phyloP scores from a whole-genome alignment of 1,140 invertebrate genomes.

The Apis cerana region DNA sequence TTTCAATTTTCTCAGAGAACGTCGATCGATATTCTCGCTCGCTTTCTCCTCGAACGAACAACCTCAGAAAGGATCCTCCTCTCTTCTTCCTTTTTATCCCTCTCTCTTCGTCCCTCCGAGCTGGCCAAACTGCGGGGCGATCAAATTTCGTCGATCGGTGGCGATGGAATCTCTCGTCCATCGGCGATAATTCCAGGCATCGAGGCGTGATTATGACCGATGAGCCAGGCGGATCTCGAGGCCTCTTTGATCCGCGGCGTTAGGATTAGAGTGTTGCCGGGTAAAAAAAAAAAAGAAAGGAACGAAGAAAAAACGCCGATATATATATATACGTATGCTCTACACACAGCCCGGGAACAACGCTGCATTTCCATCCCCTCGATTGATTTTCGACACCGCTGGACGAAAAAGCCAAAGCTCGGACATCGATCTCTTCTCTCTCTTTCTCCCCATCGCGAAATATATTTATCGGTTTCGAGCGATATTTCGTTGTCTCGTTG shows the following conservation, averaged over 20 bases:
- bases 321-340: too few species aligned
- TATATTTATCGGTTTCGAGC: neutral
- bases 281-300: neutral
- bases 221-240: conserved; percentile 51
- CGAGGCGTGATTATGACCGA: conserved; percentile 56
- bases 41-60: neutral
- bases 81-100: too few species aligned
- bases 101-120: neutral
- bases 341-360: too few species aligned
- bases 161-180: neutral
- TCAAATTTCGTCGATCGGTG: neutral
- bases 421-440: neutral
- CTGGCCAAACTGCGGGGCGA: neutral
- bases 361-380: too few species aligned
- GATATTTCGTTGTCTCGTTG: neutral
- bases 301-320: too few species aligned
- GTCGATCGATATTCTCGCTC: neutral
- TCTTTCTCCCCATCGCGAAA: neutral
- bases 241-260: conserved; percentile 53
- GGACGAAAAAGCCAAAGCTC: too few species aligned
- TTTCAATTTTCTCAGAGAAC: neutral
- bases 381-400: too few species aligned
- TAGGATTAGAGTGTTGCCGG: conserved; percentile 50
- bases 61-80: neutral
- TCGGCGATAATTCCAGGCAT: conserved; percentile 53